These are phyloP conservation scores for Spisula solida DNA, from an alignment of 2,888 invertebrate genomes.

Conservation along the genomic window DNA sequence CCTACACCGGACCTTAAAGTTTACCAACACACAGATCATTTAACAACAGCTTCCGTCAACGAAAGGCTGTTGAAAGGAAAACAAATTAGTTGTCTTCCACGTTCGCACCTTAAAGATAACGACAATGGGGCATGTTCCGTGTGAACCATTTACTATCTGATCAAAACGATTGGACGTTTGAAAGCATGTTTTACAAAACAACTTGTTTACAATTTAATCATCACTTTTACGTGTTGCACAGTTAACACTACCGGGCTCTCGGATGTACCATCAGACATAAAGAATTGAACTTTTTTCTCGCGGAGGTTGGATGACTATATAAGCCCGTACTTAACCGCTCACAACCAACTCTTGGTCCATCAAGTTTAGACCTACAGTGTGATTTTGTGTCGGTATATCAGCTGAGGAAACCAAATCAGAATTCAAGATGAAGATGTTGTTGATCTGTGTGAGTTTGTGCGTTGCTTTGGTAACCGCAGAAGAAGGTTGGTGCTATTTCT, in stretches of 20 bases:
- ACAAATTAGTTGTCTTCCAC: not conserved
- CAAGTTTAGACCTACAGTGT: not conserved
- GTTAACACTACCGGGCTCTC: not conserved
- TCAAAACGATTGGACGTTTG: not conserved
- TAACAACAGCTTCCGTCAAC: not conserved
- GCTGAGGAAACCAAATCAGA: not conserved
- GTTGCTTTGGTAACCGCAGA: not conserved
- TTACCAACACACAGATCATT: not conserved
- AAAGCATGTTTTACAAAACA: not conserved
- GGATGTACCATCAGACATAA: not conserved
- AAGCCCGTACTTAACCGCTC: not conserved
- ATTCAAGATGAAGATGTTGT: not conserved
- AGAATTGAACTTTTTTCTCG: not conserved
- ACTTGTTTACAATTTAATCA: slow-evolving; percentile 8
- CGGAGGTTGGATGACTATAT: not conserved
- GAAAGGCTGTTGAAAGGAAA: not conserved
- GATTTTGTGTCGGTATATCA: not conserved
- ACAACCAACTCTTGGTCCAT: not conserved
- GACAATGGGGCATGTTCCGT: not conserved
- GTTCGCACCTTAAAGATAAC: slow-evolving; percentile 1
- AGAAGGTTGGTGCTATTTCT: not conserved
- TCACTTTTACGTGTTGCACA: not conserved
- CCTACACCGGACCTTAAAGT: not conserved
- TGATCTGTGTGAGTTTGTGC: not conserved
- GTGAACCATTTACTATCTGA: not conserved